Conservation (phyloP, 2,888 invertebrate species). For the Harmothoe impar region DNA sequence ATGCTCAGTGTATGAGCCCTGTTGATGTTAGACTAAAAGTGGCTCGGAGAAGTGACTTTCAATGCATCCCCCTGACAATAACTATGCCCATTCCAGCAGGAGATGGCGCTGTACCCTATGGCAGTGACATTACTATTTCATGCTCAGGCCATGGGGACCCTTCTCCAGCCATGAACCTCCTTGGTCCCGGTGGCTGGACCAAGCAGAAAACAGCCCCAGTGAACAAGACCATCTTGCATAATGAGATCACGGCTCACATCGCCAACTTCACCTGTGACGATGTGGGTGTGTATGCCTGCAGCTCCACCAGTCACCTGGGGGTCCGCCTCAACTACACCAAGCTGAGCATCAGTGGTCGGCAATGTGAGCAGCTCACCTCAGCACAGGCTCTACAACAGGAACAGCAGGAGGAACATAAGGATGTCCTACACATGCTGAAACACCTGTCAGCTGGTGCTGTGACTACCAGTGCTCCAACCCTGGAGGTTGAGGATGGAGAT, state of each 20-base stretch:
- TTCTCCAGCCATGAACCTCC: not conserved
- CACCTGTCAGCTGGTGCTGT: no score
- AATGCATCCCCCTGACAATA: not conserved
- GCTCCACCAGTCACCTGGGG: not conserved
- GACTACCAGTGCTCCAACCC: no score
- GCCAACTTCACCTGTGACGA: not conserved
- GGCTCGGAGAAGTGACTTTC: not conserved
- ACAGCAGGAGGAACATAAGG: no score
- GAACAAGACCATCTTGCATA: not conserved
- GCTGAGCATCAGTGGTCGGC: not conserved
- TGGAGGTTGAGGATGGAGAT: no score
- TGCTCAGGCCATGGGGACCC: constrained; percentile 17
- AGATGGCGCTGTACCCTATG: not conserved
- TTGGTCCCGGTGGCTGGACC: not conserved
- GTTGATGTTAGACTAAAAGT: not conserved
- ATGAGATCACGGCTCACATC: not conserved
- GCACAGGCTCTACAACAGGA: not conserved
- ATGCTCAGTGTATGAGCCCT: not conserved
- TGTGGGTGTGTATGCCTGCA: constrained; percentile 22
- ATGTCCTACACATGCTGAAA: no score
- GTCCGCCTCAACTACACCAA: not conserved
- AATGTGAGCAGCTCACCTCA: not conserved
- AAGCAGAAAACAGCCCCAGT: not conserved
- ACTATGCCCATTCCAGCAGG: not conserved
- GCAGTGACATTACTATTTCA: constrained; percentile 6